Percentiles rank a stretch among this genome's conserved stretches.
Conservation (phyloP, 2,888 invertebrate genomes). For the Idaea straminata region DNA sequence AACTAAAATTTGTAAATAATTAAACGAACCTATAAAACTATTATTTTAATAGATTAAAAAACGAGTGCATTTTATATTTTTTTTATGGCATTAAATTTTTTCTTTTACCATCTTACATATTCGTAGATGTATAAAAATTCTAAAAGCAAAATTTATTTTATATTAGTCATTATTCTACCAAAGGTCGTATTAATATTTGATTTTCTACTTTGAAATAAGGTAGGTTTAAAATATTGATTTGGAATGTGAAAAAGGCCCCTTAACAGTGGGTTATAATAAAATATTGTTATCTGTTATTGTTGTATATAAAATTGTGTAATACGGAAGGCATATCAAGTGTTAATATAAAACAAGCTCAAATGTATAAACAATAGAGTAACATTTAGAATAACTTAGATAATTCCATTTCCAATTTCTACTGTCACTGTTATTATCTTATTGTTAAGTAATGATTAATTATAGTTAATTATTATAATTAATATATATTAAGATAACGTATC, state of each 20-base stretch:
- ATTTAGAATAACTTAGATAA: slow-evolving; percentile 27
- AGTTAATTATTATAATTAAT: not conserved
- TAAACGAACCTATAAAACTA: slow-evolving; percentile 7
- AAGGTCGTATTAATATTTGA: slow-evolving; percentile 26
- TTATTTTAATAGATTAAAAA: slow-evolving; percentile 12
- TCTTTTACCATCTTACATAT: not conserved
- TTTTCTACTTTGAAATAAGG: slow-evolving; percentile 24
- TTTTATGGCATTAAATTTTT: slow-evolving; percentile 1
- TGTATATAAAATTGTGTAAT: slow-evolving; percentile 53
- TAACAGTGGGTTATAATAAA: slow-evolving; percentile 3
- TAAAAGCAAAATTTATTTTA: slow-evolving; percentile 17
- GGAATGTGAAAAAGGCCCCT: not conserved
- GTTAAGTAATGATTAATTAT: slow-evolving; percentile 4
- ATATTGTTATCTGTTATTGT: slow-evolving; percentile 56
- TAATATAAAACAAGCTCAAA: slow-evolving; percentile 58
- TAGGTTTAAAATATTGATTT: slow-evolving; percentile 5
- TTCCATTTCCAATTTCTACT: slow-evolving; percentile 3
- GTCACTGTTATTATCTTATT: slow-evolving; percentile 26
- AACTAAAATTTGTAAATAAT: slow-evolving; percentile 20
- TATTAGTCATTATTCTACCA: slow-evolving; percentile 31
- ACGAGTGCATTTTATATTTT: slow-evolving; percentile 7
- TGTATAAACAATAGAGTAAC: slow-evolving; percentile 42
- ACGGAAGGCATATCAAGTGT: slow-evolving; percentile 62
- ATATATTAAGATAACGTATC: slow-evolving; percentile 33
- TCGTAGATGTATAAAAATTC: not conserved